Evolutionary conservation across 2,113 vertebrate species (phyloP), one percentile per base, ranked within the genome.

Genomic region (Ceyx cyanopectus): DNA sequence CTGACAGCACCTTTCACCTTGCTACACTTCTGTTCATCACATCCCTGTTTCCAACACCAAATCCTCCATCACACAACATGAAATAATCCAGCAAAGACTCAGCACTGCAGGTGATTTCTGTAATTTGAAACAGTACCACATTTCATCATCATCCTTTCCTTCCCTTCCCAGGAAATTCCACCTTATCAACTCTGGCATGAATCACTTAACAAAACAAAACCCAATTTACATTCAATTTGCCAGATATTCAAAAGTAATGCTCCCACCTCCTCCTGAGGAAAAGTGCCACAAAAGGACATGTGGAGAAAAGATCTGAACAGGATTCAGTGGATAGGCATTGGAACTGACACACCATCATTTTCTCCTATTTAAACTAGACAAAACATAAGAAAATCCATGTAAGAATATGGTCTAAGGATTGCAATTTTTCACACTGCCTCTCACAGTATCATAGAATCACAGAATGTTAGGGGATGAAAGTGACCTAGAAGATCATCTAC

Each of bases 351-450:
- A 51, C 22, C 22, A 81, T 50, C n/a, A 48, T 45, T 61, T 46
- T 8, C 7, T 5, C 9, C 4, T 56, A 13, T 5, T 43, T 2
- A n/a, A 41, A 46, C 19, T 5, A 4, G 40, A 57, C 13, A 87
- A 91, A 76, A 84, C 7, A 51, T 1, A 63, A 63, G 10, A 9
- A 87, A 79, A 73, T 23, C 15, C 0, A 0, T 26, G 8, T 1
- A 10, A 79, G 7, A 93, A 73, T 10, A 53, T 4, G 1, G 9
- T 63, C 9, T 51, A 79, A 65, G 14, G 11, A 29, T 21, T 72
- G n/a, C 45, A 94, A 3, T 16, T 68, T 81, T 53, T 82, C n/a
- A 18, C 20, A 21, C 34, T 40, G 9, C 3, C 16, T 17, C 20
- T 73, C 12, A 23, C 40, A 37, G 37, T 9, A 37, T 37, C 37